These are phyloP conservation scores for Drosophila subobscura DNA, from an alignment of 1,140 invertebrate genomes.

Conservation along the genomic window DNA sequence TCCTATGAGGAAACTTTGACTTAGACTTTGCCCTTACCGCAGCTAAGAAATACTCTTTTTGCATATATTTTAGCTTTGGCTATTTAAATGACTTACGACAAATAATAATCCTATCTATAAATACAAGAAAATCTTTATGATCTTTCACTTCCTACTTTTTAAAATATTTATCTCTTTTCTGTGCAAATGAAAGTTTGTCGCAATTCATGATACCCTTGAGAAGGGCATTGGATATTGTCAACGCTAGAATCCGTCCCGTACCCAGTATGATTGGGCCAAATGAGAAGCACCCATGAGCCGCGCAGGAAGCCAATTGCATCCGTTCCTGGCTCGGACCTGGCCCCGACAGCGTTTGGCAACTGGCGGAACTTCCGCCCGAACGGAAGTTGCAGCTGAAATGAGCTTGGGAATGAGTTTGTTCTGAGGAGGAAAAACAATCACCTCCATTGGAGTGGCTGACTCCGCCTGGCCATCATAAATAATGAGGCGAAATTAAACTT, in stretches of 20 bases:
- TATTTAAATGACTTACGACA: no score
- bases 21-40: no score
- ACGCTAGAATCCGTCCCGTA: conserved; percentile 8
- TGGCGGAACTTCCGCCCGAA: conserved; percentile 55
- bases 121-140: no score
- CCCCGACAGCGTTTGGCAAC: conserved; percentile 62
- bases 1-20: conserved; percentile 38
- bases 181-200: background rate
- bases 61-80: no score
- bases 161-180: background rate
- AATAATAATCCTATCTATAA: no score
- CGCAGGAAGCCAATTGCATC: conserved; percentile 71
- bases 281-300: conserved; percentile 55
- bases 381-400: conserved; percentile 68
- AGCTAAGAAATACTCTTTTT: no score
- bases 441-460: conserved; percentile 4
- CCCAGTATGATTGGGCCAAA: conserved; percentile 67
- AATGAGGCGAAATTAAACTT: conserved; percentile 73
- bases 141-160: no score
- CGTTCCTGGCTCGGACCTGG: conserved; percentile 53
- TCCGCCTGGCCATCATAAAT: conserved; percentile 56
- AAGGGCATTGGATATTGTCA: conserved; percentile 38
- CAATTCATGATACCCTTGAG: background rate
- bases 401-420: conserved; percentile 58
- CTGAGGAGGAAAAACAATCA: conserved; percentile 35